Base-by-base conservation (phyloP, 2,113 vertebrate species). In the Physeter macrocephalus region DNA sequence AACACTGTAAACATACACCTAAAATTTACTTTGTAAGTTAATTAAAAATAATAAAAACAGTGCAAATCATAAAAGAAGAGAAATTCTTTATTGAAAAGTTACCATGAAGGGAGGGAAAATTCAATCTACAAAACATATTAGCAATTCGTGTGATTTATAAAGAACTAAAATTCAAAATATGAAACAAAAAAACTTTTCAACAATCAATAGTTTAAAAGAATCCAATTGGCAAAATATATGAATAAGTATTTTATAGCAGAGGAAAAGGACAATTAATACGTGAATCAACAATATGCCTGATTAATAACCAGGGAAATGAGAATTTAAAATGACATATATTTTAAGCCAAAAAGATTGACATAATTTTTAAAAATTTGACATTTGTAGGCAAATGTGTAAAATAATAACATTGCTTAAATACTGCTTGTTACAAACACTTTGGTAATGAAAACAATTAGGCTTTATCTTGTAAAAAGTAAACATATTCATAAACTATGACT, bases 171-270 rank as follows among this genome's bases (percentile, higher is more conserved):
- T 27, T 29, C 61, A 49, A 52, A 43, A 39, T 27, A 8, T 0
- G 46, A 52, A 87, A 20, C 21, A 23, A 34, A 62, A 57, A 3
- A 23, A 3, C 2, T 29, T 88, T 75, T 49, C 6, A 15, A n/a
- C 3, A 5, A 27, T 36, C 15, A n/a, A 18, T 21, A 36, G 29
- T 43, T 52, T 11, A 23, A 86, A 81, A 62, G 21, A 67, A 34
- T 0, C 6, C 18, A 0, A 3, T 23, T 0, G 17, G 21, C 18
- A 71, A 46, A 39, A 46, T 2, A 7, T 6, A 23, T 1, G 18
- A 34, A 15, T 1, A 1, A 86, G 39, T 7, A 2, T 39, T 34
- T 43, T 31, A 11, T 0, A 9, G 36, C 17, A 6, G 10, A 20
- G 27, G 3, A 54, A 64, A 57, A 67, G 6, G 9, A 11, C 4